Percentiles rank a stretch among this genome's conserved stretches.
Conservation (phyloP, 1,140 invertebrate species). For the Heliothis virescens region DNA sequence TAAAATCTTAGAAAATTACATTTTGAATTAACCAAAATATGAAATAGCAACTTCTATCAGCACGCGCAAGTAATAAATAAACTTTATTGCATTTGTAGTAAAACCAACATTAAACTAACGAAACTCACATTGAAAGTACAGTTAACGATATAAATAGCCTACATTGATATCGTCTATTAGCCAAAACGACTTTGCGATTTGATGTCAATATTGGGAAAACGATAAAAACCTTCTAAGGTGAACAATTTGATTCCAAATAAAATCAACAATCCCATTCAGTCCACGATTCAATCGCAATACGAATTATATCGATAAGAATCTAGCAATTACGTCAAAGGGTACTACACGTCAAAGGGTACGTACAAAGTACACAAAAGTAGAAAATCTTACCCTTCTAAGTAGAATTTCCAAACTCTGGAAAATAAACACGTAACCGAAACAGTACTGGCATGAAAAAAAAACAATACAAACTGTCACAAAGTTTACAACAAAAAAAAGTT, state of each 20-base stretch:
- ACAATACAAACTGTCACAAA: conserved; percentile 41
- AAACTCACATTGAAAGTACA: conserved; percentile 47
- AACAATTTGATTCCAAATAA: conserved; percentile 57
- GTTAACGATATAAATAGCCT: conserved; percentile 28
- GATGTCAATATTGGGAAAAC: conserved; percentile 60
- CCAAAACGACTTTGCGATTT: conserved; percentile 56
- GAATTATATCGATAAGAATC: conserved; percentile 37
- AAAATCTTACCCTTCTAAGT: conserved; percentile 33
- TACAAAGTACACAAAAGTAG: conserved; percentile 9
- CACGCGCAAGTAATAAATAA: neutral
- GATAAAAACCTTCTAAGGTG: conserved; percentile 57
- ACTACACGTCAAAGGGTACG: too few relatives aligned
- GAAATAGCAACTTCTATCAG: neutral
- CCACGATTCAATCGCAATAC: conserved; percentile 41
- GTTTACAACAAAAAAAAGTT: conserved; percentile 46
- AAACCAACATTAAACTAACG: conserved; percentile 18
- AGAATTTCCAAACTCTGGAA: conserved; percentile 20
- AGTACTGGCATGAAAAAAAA: conserved; percentile 43
- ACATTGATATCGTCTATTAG: conserved; percentile 34
- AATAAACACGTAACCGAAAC: conserved; percentile 31
- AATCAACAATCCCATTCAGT: conserved; percentile 45
- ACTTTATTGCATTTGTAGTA: conserved; percentile 7
- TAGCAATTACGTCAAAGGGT: neutral
- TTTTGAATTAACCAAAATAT: too few relatives aligned
- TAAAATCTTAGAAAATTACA: too few relatives aligned